Conservation (phyloP, 92 coral and sea anemone species). For the Parazoanthus darwini region DNA sequence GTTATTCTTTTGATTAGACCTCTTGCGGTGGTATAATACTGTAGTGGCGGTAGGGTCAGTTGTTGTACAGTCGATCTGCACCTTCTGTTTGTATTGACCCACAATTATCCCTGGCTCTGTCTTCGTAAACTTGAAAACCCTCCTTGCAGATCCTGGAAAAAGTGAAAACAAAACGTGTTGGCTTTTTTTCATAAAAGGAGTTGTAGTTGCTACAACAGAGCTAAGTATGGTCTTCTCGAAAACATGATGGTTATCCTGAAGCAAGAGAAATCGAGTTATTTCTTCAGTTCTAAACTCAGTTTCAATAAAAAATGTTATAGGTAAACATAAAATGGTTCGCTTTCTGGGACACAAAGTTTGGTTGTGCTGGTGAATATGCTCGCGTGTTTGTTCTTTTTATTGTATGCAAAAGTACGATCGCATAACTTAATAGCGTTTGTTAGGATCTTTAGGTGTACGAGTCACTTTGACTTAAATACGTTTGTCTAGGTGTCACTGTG, state of each 20-base stretch:
- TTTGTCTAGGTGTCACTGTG: no score
- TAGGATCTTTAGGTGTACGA: background rate
- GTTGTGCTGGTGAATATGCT: background rate
- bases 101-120: background rate
- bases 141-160: slow-evolving; percentile 12
- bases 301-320: no score
- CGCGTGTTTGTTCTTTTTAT: no score
- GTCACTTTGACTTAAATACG: no score
- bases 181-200: background rate
- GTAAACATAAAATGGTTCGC: no score
- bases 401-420: background rate
- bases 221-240: background rate
- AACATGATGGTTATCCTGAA: background rate
- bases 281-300: background rate
- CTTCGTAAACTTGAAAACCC: slow-evolving; percentile 7
- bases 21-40: slow-evolving; percentile 19
- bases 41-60: slow-evolving; percentile 15
- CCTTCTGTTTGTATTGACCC: background rate
- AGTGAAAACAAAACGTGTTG: background rate
- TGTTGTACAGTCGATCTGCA: slow-evolving; percentile 31
- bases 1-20: background rate
- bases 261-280: background rate
- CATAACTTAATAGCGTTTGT: no score
- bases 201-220: background rate
- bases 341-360: background rate